phyloP scores from a whole-genome alignment of 2,797 vertebrate genomes.

The Melopsittacus undulatus region DNA sequence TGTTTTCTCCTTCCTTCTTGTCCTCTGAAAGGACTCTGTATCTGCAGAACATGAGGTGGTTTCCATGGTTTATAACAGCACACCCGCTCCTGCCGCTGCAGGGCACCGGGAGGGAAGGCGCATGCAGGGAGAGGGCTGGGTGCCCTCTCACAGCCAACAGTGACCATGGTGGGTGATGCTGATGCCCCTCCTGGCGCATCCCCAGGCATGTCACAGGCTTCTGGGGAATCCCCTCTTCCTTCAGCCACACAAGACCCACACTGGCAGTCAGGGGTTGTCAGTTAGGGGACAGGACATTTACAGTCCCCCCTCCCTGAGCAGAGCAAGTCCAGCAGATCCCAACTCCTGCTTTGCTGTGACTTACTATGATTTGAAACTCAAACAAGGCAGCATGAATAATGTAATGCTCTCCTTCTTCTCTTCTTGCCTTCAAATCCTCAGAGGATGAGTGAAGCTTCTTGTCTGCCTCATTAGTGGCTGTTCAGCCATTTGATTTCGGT shows the following conservation, averaged over 20 bases:
- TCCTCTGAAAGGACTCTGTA: rapidly evolving
- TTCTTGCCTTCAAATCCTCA: conserved; percentile 85
- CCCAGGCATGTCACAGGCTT: neutral
- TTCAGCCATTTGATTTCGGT: conserved; percentile 91
- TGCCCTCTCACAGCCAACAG: neutral
- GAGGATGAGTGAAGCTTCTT: conserved; percentile 86
- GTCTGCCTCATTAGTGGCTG: conserved; percentile 94
- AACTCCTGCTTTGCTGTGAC: conserved; percentile 52
- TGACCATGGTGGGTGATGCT: neutral
- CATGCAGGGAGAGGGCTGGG: neutral
- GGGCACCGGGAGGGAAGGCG: neutral
- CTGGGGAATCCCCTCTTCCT: rapidly evolving
- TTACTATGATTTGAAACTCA: conserved; percentile 76
- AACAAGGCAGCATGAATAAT: conserved; percentile 83
- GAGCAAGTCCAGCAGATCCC: conserved; percentile 70
- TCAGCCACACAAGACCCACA: neutral
- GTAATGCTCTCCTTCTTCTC: conserved; percentile 67
- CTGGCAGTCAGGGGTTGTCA: conserved; percentile 36
- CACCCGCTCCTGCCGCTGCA: neutral
- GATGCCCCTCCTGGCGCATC: neutral
- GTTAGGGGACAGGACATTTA: conserved; percentile 34
- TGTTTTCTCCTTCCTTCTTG: neutral
- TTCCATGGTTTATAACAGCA: neutral
- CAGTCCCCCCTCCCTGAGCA: neutral
- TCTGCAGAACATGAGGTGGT: rapidly evolving